phyloP scores from a whole-genome alignment of 1,140 invertebrate genomes.

The Platyura marginata region DNA sequence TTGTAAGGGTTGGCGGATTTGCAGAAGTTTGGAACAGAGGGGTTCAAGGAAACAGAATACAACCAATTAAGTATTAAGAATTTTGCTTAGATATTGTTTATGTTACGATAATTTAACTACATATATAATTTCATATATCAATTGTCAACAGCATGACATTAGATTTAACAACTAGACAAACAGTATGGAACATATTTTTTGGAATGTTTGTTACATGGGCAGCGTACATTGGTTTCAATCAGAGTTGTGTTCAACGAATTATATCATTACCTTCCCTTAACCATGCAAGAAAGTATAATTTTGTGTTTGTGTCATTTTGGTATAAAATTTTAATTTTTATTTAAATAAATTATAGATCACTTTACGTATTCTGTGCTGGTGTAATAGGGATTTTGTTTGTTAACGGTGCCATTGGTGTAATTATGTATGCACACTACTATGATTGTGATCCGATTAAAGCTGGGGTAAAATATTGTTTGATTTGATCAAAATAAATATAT shows the following conservation, averaged over 20 bases:
- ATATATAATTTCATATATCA: too few species aligned
- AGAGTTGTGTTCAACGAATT: not conserved
- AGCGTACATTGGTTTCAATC: not conserved
- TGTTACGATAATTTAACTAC: too few species aligned
- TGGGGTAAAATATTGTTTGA: too few species aligned
- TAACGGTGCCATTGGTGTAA: constrained; percentile 42
- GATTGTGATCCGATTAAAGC: constrained; percentile 51
- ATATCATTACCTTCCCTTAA: not conserved
- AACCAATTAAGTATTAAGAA: constrained; percentile 38
- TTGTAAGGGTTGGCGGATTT: constrained; percentile 41
- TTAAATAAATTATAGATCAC: constrained; percentile 18
- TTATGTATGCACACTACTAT: constrained; percentile 52
- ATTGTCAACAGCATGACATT: too few species aligned
- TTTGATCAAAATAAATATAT: too few species aligned
- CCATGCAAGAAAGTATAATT: not conserved
- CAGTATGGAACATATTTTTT: not conserved
- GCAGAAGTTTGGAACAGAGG: constrained; percentile 38
- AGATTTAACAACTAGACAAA: not conserved
- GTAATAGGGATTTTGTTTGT: constrained; percentile 28
- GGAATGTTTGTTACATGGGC: not conserved
- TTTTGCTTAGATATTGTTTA: too few species aligned
- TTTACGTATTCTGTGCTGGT: constrained; percentile 28
- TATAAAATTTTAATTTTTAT: too few species aligned
- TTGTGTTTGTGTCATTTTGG: too few species aligned
- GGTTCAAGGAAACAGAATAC: constrained; percentile 30